phyloP scores from a whole-genome alignment of 2,888 invertebrate genomes.

The Sesia apiformis region DNA sequence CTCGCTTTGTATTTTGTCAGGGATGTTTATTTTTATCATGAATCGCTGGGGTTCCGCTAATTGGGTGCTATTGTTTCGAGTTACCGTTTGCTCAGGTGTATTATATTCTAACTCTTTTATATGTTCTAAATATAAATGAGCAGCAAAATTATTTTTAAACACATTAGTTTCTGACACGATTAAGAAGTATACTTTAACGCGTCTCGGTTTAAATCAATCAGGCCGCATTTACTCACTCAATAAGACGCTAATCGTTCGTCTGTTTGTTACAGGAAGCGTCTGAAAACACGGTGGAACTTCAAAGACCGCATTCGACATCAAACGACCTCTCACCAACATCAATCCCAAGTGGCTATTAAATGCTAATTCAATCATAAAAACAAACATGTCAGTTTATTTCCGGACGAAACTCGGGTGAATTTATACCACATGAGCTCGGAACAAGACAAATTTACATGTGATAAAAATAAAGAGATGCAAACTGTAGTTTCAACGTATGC shows the following conservation, averaged over 20 bases:
- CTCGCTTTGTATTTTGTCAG: background rate
- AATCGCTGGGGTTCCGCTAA: background rate
- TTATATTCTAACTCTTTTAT: no score
- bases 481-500: slow-evolving; percentile 49
- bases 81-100: background rate
- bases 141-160: no score
- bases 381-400: slow-evolving; percentile 61
- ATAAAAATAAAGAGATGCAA: slow-evolving; percentile 40
- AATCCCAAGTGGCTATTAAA: slow-evolving; percentile 46
- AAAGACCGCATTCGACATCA: slow-evolving; percentile 48
- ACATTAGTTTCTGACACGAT: background rate
- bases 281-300: slow-evolving; percentile 39
- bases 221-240: slow-evolving; percentile 35
- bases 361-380: slow-evolving; percentile 65
- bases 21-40: background rate
- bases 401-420: slow-evolving; percentile 36
- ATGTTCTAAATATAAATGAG: no score
- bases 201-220: slow-evolving; percentile 11
- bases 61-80: background rate
- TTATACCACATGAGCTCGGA: slow-evolving; percentile 52
- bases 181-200: background rate
- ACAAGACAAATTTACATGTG: slow-evolving; percentile 17
- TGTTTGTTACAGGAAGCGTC: slow-evolving; percentile 59
- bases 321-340: slow-evolving; percentile 33
- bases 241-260: slow-evolving; percentile 37